Evolutionary conservation across 2,113 vertebrate species (phyloP), one percentile per base, ranked within the genome.

Genomic region (Ptilorrhoa leucosticta): DNA sequence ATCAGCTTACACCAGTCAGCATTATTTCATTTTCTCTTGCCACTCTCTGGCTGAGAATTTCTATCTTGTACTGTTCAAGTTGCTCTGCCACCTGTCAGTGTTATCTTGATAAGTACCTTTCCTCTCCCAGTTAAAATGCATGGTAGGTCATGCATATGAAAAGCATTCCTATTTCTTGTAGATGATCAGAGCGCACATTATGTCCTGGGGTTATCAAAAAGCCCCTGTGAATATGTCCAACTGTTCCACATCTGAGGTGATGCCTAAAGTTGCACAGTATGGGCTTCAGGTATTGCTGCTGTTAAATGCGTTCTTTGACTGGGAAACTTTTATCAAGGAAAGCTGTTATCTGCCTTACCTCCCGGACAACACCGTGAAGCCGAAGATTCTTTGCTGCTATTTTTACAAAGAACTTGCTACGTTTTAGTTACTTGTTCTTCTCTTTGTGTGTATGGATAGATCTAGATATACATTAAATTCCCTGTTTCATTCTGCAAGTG

Each of bases 81-180:
- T 83, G 31, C 77, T 85, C 77, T 94, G 69, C 44, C 61, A 93
- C 89, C 81, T 94, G 48, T 87, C 95, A 94, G 30, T 40, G 77
- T 94, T 87, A 84, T 65, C 82, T 85, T 92, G 60, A 42, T 80
- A 93, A 94, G 86, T 66, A 89, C 33, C 45, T 87, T 81, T 51
- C 40, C 63, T 96, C 71, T 94, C 48, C 80, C 50, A 80, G 72
- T 65, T 94, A 96, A 89, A 96, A 96, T 76, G 48, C 60, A 50
- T 40, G 28, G 56, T 60, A 80, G 47, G 60, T 85, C 70, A 88
- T 77, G 79, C 69, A 92, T 91, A 96, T 90, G 92, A 88, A 96
- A 96, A 90, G 4, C 35, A 66, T 42, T 65, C 51, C 63, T 91
- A 45, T 83, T 88, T 87, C 95, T 88, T 92, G 45, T 66, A 56